Base-by-base conservation (phyloP, 2,113 vertebrate species). In the Chiloscyllium plagiosum region DNA sequence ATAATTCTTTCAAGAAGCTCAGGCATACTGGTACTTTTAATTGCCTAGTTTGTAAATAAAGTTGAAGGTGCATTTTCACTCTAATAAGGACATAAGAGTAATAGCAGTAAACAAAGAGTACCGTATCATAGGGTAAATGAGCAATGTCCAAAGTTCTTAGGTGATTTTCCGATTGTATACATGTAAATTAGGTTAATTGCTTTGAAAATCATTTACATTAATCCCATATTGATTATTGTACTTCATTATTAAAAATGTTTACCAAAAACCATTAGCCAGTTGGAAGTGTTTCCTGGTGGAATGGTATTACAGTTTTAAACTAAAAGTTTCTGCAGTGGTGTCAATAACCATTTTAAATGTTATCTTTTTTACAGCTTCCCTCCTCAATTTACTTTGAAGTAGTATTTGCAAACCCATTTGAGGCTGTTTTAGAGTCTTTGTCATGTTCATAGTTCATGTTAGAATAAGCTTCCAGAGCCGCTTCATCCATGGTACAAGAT, bases 361-460 rank as follows among this genome's bases (percentile, higher is more conserved):
- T 20, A 4, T 22, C 92, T 68, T 69, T 47, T 2, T 69, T 69
- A 37, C 0, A 42, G 92, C 68, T 42, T 94, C 7, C 65, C 47
- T 95, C 22, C 47, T 95, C 24, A 52, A 4, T 20, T 29, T 50
- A 22, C 42, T 12, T n/a, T 29, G 94, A 52, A 47, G 66, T 26
- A 12, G 68, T 20, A 29, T 3, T 33, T 50, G 94, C 42, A 50
- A 17, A 52, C 33, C 68, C 24, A 61, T 50, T 72, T 29, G 12
- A 47, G 12, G 47, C 47, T 47, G 52, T 26, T 94, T 42, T 69
- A 47, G 26, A 42, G 37, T 26, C 37, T 47, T 97, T 97, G 0
- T 97, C 97, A 96, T 97, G 97, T 93, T 97, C 97, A 95, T 98
- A 98, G 1, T 96, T 97, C 0, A 97, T 98, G 61, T 98, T 98